phyloP scores from a whole-genome alignment of 2,113 vertebrate species.

The Microtus montanus region DNA sequence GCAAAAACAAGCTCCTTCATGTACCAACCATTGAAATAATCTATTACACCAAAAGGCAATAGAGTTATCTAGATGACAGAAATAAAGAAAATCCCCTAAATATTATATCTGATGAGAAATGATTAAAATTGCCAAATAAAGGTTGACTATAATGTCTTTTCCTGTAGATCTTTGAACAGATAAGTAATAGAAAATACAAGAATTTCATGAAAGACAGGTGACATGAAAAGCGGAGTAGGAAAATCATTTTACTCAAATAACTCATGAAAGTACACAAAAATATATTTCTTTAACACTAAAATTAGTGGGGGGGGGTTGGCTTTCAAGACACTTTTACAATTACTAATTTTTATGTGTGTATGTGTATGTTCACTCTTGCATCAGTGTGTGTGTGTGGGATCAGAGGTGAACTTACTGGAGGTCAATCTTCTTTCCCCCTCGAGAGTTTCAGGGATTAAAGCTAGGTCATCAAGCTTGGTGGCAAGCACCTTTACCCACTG shows the following conservation, averaged over 20 bases:
- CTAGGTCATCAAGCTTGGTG: neutral
- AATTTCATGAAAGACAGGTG: neutral
- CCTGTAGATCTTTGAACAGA: neutral
- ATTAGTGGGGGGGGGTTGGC: neutral
- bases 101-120: conserved; percentile 25
- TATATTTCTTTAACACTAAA: neutral
- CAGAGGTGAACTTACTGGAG: neutral
- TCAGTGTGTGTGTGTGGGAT: neutral
- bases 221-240: neutral
- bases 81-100: conserved; percentile 47
- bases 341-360: neutral
- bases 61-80: conserved; percentile 8
- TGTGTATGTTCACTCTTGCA: neutral
- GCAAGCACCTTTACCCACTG: neutral
- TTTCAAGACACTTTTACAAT: neutral
- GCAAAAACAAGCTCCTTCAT: neutral
- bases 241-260: conserved; percentile 29
- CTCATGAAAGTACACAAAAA: neutral
- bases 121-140: conserved; percentile 28
- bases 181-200: conserved; percentile 25
- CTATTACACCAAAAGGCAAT: neutral
- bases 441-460: neutral
- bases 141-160: neutral
- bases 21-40: neutral
- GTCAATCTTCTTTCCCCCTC: neutral